Evolutionary conservation across 1,140 invertebrate species (phyloP).

Genomic region (Calephelis nemesis): DNA sequence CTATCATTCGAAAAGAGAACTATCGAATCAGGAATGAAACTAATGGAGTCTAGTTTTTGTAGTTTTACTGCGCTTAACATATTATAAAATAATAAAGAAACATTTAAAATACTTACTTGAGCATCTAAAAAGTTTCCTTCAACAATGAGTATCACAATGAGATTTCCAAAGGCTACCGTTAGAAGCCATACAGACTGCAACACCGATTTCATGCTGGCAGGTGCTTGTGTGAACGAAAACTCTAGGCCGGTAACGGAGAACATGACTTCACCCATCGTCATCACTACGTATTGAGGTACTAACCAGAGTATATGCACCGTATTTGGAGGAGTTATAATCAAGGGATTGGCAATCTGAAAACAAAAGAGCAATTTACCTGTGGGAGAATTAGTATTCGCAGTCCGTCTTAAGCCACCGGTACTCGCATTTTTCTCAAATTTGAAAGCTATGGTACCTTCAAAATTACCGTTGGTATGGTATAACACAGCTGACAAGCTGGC

Average conservation of each 20-base stretch:
- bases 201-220: conserved; percentile 93
- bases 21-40: no score
- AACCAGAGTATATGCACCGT: conserved; percentile 90
- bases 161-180: conserved; percentile 94
- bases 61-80: no score
- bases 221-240: conserved; percentile 95
- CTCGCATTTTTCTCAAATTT: no score
- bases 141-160: conserved; percentile 92
- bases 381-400: no score
- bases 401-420: no score
- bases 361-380: not conserved
- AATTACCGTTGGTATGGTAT: no score
- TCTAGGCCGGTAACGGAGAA: conserved; percentile 95
- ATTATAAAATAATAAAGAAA: not conserved
- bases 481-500: no score
- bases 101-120: conserved; percentile 76
- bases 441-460: no score
- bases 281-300: conserved; percentile 91
- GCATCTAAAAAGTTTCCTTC: conserved; percentile 83
- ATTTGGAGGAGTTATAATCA: conserved; percentile 83
- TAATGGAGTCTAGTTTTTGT: no score
- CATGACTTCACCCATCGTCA: conserved; percentile 91
- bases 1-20: no score
- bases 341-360: conserved; percentile 47
- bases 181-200: conserved; percentile 93